Evolutionary conservation across 1,140 invertebrate species (phyloP).

Genomic region (Panagrolaimus sp.): DNA sequence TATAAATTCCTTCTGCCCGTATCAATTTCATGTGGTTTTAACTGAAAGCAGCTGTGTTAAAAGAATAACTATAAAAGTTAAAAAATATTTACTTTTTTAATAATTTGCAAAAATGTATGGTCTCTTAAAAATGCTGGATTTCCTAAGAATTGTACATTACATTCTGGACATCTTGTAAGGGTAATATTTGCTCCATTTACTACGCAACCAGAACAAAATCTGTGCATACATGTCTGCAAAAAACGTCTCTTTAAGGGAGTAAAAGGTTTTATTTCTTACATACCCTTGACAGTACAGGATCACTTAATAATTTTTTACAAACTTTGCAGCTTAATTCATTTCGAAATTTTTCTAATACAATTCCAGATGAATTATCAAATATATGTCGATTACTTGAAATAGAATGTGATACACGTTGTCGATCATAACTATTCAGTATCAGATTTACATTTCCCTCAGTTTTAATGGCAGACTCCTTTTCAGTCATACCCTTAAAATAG

Average conservation of each 20-base stretch:
- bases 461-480: neutral
- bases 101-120: neutral
- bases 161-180: neutral
- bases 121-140: neutral
- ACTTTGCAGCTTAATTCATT: slow-evolving; percentile 3
- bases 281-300: slow-evolving; percentile 5
- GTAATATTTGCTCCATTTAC: neutral
- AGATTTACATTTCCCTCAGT: neutral
- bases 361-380: neutral
- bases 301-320: neutral
- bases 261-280: too few relatives aligned
- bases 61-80: slow-evolving; percentile 8
- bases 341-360: neutral
- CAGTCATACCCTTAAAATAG: neutral
- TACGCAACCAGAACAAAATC: neutral
- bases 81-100: neutral
- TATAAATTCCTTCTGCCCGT: neutral
- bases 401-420: neutral
- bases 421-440: neutral
- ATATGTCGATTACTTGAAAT: neutral
- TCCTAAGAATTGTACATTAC: neutral
- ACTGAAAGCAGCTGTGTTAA: neutral
- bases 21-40: neutral
- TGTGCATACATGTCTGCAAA: slow-evolving; percentile 6
- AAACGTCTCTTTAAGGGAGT: too few relatives aligned